These are phyloP conservation scores for Cheilosia vulpina DNA, from an alignment of 2,888 invertebrate genomes.

Conservation along the genomic window DNA sequence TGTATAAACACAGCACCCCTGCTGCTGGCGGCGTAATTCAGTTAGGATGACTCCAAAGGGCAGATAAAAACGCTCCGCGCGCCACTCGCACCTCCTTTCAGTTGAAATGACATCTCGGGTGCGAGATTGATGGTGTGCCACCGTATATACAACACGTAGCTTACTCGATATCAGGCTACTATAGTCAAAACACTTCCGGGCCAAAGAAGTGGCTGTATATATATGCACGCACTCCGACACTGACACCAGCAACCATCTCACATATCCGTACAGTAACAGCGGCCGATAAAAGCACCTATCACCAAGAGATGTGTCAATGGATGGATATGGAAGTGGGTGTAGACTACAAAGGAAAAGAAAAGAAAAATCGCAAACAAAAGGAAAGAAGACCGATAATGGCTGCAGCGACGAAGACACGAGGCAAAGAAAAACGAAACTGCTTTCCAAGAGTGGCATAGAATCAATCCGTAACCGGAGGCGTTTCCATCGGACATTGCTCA, in stretches of 20 bases:
- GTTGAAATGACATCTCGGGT: constrained; percentile 43
- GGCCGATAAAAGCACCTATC: constrained; percentile 61
- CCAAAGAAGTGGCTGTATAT: constrained; percentile 40
- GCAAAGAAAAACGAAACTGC: constrained; percentile 34
- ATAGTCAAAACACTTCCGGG: constrained; percentile 62
- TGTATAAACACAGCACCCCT: constrained; percentile 23
- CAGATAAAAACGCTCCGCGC: constrained; percentile 55
- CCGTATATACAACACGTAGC: constrained; percentile 11
- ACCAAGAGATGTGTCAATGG: constrained; percentile 43
- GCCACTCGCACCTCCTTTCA: constrained; percentile 20
- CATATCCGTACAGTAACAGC: constrained; percentile 48
- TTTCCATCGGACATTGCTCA: constrained; percentile 72
- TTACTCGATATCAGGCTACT: constrained; percentile 34
- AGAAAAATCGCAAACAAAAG: constrained; percentile 14
- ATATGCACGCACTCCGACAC: not conserved
- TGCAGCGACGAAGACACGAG: not conserved
- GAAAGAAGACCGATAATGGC: constrained; percentile 40
- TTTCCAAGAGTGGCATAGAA: constrained; percentile 26
- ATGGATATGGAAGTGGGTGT: constrained; percentile 11
- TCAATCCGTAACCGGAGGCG: constrained; percentile 63
- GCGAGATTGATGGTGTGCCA: constrained; percentile 31
- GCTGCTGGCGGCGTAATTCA: constrained; percentile 45
- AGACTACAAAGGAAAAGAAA: not conserved
- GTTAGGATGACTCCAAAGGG: constrained; percentile 58
- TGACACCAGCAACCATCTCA: constrained; percentile 1